phyloP scores from a whole-genome alignment of 2,113 vertebrate species.

The Crocuta crocuta region DNA sequence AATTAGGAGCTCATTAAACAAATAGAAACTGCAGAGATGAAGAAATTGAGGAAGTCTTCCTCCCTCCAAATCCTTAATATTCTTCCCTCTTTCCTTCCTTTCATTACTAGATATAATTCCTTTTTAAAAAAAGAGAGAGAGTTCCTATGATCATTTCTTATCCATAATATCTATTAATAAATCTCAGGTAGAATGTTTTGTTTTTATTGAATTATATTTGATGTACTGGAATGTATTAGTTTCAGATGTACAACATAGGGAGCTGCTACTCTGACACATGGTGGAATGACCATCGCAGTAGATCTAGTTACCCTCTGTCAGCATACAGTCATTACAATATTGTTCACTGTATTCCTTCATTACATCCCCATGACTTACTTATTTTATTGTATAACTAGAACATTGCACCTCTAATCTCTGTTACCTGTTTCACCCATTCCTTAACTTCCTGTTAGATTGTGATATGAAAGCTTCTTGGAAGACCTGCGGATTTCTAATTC shows the following conservation, averaged over 20 bases:
- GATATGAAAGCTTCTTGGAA: not conserved
- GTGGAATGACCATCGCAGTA: not conserved
- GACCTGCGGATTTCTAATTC: not conserved
- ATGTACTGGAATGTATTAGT: not conserved
- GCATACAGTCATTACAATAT: not conserved
- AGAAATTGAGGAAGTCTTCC: not conserved
- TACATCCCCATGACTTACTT: not conserved
- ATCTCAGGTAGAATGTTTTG: not conserved
- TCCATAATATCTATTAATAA: not conserved
- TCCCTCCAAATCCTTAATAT: not conserved
- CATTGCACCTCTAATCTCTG: not conserved
- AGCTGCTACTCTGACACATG: not conserved
- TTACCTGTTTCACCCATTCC: not conserved
- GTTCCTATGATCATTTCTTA: not conserved
- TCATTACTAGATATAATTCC: not conserved
- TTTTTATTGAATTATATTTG: not conserved
- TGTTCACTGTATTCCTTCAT: not conserved
- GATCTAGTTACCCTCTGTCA: not conserved
- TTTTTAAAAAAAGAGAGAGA: not conserved
- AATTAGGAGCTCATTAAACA: not conserved
- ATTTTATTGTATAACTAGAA: not conserved
- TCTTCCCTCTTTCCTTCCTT: not conserved
- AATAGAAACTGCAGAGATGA: not conserved
- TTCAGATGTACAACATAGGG: not conserved
- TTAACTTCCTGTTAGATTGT: not conserved